Percentiles rank a stretch among this genome's conserved stretches.
These are phyloP conservation scores for Triplophysa rosa DNA, from an alignment of 2,113 vertebrate species.

Conservation along the genomic window DNA sequence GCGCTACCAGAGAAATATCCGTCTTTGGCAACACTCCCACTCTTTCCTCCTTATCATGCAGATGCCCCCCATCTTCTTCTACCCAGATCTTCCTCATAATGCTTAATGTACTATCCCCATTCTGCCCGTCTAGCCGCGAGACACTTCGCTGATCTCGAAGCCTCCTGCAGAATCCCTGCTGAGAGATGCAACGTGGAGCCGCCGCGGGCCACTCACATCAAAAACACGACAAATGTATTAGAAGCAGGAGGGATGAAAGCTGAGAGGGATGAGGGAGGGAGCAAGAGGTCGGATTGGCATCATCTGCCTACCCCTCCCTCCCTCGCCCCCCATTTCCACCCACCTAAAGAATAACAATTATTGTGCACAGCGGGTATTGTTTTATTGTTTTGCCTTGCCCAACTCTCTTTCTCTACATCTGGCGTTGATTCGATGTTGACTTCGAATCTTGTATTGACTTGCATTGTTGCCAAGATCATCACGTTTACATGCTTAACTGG, in stretches of 20 bases:
- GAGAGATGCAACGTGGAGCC: slow-evolving; percentile 46
- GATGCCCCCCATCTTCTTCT: slow-evolving; percentile 44
- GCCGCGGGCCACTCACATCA: slow-evolving; percentile 49
- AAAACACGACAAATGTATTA: slow-evolving; percentile 27
- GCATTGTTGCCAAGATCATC: not conserved
- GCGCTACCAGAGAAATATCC: slow-evolving; percentile 48
- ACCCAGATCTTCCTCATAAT: slow-evolving; percentile 34
- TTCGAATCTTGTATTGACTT: not conserved
- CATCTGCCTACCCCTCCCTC: slow-evolving; percentile 33
- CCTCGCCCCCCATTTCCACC: slow-evolving; percentile 20
- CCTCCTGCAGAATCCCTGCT: slow-evolving; percentile 40
- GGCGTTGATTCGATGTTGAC: not conserved
- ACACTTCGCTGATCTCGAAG: slow-evolving; percentile 39
- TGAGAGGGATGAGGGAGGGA: not conserved
- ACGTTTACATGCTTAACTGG: not conserved
- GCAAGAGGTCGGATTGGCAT: slow-evolving; percentile 30
- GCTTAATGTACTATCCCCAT: slow-evolving; percentile 42
- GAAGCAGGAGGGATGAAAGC: slow-evolving; percentile 27
- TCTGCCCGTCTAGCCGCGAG: slow-evolving; percentile 42
- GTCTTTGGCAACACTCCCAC: slow-evolving; percentile 34
- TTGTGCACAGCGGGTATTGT: slow-evolving; percentile 46
- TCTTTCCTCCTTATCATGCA: slow-evolving; percentile 46
- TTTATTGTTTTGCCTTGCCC: slow-evolving; percentile 37
- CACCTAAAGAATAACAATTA: slow-evolving; percentile 42
- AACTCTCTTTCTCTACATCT: slow-evolving; percentile 1